These are phyloP conservation scores for Pachymerium ferrugineum DNA, from an alignment of 2,888 invertebrate genomes.

Conservation along the genomic window DNA sequence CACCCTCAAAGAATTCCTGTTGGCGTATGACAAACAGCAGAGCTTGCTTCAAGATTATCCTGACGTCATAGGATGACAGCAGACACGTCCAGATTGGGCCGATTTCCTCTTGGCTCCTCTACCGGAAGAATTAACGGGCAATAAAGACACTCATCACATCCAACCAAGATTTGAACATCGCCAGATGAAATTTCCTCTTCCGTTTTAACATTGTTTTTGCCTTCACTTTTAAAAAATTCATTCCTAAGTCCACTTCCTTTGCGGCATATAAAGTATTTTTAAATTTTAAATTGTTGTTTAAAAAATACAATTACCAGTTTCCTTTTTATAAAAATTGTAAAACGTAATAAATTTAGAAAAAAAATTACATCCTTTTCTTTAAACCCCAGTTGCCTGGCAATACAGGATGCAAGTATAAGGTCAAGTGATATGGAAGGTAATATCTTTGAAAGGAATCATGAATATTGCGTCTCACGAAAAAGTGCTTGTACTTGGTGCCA, in stretches of 20 bases:
- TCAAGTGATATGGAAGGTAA: slow-evolving; percentile 15
- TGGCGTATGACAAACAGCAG: slow-evolving; percentile 2
- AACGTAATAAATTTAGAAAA: background rate
- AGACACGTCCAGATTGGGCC: background rate
- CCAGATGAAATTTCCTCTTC: background rate
- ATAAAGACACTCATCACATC: slow-evolving; percentile 5
- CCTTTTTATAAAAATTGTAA: background rate
- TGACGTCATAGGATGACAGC: background rate
- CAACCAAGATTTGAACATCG: background rate
- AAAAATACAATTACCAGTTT: background rate
- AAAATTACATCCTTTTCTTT: background rate
- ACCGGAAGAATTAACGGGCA: slow-evolving; percentile 28
- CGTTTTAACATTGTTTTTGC: too few species aligned
- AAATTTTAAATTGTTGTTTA: too few species aligned
- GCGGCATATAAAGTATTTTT: too few species aligned
- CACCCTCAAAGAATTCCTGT: background rate
- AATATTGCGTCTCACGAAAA: slow-evolving; percentile 7
- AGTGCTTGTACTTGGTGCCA: slow-evolving; percentile 13
- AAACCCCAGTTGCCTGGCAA: background rate
- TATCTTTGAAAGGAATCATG: slow-evolving; percentile 16
- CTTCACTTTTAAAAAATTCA: too few species aligned
- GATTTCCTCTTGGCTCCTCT: slow-evolving; percentile 25
- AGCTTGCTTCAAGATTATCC: background rate
- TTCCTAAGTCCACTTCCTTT: background rate
- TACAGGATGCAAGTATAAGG: background rate